These are phyloP conservation scores for Drosophila anomelani DNA, from an alignment of 2,888 invertebrate species.

Conservation along the genomic window DNA sequence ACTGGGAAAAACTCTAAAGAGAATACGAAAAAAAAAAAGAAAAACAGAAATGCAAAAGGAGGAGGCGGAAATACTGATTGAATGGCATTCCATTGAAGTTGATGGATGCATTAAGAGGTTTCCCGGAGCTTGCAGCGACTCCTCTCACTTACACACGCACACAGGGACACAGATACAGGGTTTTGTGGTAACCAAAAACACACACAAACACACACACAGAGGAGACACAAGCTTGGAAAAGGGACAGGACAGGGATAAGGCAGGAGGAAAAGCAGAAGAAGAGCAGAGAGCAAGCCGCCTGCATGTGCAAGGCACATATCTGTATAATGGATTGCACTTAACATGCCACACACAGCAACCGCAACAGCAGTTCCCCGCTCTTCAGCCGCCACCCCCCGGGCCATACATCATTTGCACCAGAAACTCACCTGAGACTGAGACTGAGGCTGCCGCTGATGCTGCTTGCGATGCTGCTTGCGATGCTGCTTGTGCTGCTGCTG, in stretches of 20 bases:
- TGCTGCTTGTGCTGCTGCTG: conserved; percentile 12
- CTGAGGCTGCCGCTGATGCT: conserved; percentile 14
- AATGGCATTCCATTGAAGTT: conserved; percentile 55
- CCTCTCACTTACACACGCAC: conserved; percentile 9
- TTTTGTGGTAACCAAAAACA: conserved; percentile 51
- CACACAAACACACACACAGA: conserved; percentile 16
- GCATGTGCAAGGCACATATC: conserved; percentile 54
- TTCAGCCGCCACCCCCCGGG: conserved; percentile 34
- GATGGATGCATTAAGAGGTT: conserved; percentile 48
- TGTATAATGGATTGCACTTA: conserved; percentile 80
- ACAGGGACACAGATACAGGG: conserved; percentile 13
- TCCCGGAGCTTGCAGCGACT: conserved; percentile 4
- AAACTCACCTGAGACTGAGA: conserved; percentile 64
- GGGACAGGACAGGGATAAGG: conserved; percentile 15
- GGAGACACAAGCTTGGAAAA: conserved; percentile 8
- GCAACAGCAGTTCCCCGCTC: conserved; percentile 43
- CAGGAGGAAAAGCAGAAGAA: conserved; percentile 4
- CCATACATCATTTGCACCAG: conserved; percentile 73
- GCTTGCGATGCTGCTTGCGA: not conserved
- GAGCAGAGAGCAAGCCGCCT: conserved; percentile 40
- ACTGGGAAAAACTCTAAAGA: conserved; percentile 29
- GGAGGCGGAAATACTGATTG: conserved; percentile 43
- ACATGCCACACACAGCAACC: conserved; percentile 73
- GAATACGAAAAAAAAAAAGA: conserved; percentile 8
- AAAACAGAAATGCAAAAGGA: not conserved